Evolutionary conservation across 2,888 invertebrate genomes (phyloP).

Genomic region (Chrysolina haemoptera): DNA sequence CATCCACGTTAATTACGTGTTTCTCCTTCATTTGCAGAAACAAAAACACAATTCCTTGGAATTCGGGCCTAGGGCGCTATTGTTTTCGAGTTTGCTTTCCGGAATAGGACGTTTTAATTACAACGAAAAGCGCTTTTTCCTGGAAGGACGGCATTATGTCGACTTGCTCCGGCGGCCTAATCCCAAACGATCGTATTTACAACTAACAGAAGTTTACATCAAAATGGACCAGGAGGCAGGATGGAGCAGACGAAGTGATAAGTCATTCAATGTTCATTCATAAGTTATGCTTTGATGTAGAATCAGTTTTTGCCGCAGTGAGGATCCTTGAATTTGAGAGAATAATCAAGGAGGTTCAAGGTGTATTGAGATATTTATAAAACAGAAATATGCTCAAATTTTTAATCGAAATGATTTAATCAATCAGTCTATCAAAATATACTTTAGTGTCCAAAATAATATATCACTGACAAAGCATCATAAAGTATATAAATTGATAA

Average conservation of each 20-base stretch:
- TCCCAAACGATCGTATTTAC: conserved; percentile 9
- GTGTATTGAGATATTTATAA: too few relatives aligned
- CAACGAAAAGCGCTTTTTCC: conserved; percentile 9
- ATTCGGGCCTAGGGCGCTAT: neutral
- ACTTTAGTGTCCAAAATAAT: too few relatives aligned
- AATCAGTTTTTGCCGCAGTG: neutral
- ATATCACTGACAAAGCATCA: too few relatives aligned
- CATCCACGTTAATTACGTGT: neutral
- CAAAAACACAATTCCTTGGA: conserved; percentile 1
- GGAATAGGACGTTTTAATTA: conserved; percentile 8
- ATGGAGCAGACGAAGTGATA: conserved; percentile 1
- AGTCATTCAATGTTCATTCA: neutral
- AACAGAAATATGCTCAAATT: too few relatives aligned
- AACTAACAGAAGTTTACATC: conserved; percentile 12
- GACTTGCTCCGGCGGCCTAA: conserved; percentile 4
- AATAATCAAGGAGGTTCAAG: too few relatives aligned
- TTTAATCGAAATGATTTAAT: too few relatives aligned
- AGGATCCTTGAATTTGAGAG: too few relatives aligned
- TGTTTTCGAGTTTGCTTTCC: conserved; percentile 15
- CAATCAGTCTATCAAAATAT: too few relatives aligned
- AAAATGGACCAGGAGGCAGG: neutral
- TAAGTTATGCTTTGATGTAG: neutral
- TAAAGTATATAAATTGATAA: too few relatives aligned
- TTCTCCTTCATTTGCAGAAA: neutral
- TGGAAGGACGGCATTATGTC: conserved; percentile 3